These are phyloP conservation scores for Clanis bilineata DNA, from an alignment of 2,888 invertebrate genomes.

Conservation along the genomic window DNA sequence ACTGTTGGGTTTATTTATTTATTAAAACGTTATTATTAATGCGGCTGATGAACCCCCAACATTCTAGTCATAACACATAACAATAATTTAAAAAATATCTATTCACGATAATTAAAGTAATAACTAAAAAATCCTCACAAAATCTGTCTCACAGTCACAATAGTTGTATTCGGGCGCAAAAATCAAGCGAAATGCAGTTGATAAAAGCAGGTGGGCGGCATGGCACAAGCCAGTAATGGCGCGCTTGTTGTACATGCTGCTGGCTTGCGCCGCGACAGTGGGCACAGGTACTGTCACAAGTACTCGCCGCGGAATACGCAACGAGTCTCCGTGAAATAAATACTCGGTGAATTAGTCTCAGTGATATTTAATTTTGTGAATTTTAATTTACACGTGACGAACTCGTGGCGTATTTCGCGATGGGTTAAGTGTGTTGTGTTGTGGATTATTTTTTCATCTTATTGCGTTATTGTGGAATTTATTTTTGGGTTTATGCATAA, in stretches of 20 bases:
- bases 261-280: conserved; percentile 32
- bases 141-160: background rate
- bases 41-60: too few species aligned
- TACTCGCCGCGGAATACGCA: background rate
- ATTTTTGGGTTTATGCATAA: too few species aligned
- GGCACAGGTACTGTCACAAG: conserved; percentile 42
- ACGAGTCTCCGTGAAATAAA: conserved; percentile 1
- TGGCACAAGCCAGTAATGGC: conserved; percentile 49
- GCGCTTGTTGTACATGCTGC: conserved; percentile 38
- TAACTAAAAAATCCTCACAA: background rate
- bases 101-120: background rate
- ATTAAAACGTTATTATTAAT: too few species aligned
- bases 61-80: too few species aligned
- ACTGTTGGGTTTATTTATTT: too few species aligned
- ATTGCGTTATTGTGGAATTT: too few species aligned
- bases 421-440: background rate
- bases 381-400: background rate
- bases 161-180: conserved; percentile 27
- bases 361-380: background rate
- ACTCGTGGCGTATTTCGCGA: conserved; percentile 1
- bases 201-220: conserved; percentile 43
- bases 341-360: background rate
- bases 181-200: conserved; percentile 40
- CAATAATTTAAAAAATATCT: too few species aligned
- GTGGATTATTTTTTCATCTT: background rate